Base-by-base conservation (phyloP, 2,888 invertebrate genomes). In the Trichogramma dendrolimi region DNA sequence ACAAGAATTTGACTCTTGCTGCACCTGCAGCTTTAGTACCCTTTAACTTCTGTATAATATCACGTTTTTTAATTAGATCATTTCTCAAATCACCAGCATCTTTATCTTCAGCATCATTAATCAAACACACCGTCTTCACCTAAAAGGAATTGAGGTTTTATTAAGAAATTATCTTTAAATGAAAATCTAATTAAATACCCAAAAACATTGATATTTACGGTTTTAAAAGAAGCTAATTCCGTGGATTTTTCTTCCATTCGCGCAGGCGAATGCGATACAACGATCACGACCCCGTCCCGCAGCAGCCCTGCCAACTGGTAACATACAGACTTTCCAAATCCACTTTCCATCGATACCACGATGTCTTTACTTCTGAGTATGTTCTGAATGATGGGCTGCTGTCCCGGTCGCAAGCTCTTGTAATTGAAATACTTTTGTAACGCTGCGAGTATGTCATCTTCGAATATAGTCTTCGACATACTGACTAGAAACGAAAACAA, bases 271-370 rank as follows among this genome's bases (percentile, higher is more conserved):
- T 41, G 41, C n/a, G 60, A 44, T 11, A 63, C 10, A 7, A 63
- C 48, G 4, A 63, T 27, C 4, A 56, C 48, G 7, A 63, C 38
- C 4, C 63, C 63, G 8, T 41, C 8, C 42, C 50, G 47, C 50
- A 63, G 49, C 1, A 60, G 14, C 1, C 63, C 56, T 11, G 60
- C n/a, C 39, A 63, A 53, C 27, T 63, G 63, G 38, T 43, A 60
- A 40, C 60, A 63, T n/a, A 63, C 27, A 5, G 63, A 53, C 38
- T 60, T 63, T 27, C 60, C 63, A 47, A 56, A 63, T 10, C 46
- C 54, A 27, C 11, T 44, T 56, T 63, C 63, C 14, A 60, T 63
- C 11, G 53, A 57, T 5, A 63, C 40, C 6, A 63, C 6, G 6
- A 50, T 42, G 38, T 63, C 63, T 42, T 41, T 56, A 6, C 46